phyloP scores from a whole-genome alignment of 2,888 invertebrate species.

The Geophilus truncorum region DNA sequence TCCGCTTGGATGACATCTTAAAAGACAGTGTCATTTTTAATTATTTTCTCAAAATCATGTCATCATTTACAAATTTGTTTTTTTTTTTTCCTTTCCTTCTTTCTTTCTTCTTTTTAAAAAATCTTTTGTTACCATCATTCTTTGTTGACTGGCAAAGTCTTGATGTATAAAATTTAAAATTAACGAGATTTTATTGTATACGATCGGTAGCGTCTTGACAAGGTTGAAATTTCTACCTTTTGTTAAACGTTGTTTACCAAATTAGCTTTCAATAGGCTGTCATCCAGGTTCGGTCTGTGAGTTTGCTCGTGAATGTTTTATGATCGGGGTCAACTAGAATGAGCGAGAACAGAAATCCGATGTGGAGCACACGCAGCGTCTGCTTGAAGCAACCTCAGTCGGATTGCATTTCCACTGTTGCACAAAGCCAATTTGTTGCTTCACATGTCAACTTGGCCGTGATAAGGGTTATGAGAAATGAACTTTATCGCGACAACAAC shows the following conservation, averaged over 20 bases:
- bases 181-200: background rate
- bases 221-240: background rate
- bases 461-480: slow-evolving; percentile 8
- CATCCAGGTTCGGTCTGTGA: background rate
- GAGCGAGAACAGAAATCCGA: background rate
- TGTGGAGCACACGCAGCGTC: background rate
- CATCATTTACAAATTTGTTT: background rate
- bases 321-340: background rate
- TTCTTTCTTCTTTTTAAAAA: too few species aligned
- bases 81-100: background rate
- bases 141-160: background rate
- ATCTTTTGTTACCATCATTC: too few species aligned
- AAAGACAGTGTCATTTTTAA: background rate
- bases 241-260: background rate
- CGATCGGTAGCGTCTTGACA: background rate
- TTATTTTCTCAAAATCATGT: background rate
- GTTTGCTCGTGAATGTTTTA: background rate
- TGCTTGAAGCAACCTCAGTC: background rate
- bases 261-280: background rate
- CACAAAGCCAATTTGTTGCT: slow-evolving; percentile 3
- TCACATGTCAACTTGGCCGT: background rate
- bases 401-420: background rate
- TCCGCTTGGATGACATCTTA: background rate
- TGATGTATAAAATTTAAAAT: background rate
- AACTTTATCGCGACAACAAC: background rate